Conservation (phyloP, 2,888 invertebrate species). For the Erebia aethiops region DNA sequence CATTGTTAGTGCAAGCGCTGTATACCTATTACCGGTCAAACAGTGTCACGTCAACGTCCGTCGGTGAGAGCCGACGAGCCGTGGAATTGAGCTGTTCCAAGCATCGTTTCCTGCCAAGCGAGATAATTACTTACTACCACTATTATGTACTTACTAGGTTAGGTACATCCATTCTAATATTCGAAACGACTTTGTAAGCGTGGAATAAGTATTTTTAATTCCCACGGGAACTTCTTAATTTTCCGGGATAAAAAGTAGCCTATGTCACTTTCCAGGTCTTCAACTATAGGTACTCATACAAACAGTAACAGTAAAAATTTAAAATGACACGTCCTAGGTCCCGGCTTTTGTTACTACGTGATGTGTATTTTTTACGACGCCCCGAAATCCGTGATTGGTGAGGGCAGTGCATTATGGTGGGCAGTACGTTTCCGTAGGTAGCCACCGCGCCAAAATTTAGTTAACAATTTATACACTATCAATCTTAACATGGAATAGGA, state of each 20-base stretch:
- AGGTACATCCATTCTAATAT: not conserved
- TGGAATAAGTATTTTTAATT: too few species aligned
- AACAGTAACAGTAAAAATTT: slow-evolving; percentile 12
- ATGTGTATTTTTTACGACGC: slow-evolving; percentile 11
- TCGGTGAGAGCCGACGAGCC: not conserved
- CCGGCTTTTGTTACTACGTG: not conserved
- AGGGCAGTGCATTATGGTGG: too few species aligned
- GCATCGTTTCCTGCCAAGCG: not conserved
- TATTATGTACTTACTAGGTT: not conserved
- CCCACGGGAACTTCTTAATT: too few species aligned
- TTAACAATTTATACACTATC: too few species aligned
- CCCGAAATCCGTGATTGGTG: not conserved
- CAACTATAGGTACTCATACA: too few species aligned
- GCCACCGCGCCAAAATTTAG: too few species aligned
- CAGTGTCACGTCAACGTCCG: not conserved
- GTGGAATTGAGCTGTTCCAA: slow-evolving; percentile 3
- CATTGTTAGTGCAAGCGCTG: not conserved
- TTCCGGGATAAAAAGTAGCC: too few species aligned
- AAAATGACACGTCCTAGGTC: not conserved
- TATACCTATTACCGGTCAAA: not conserved
- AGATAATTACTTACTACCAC: not conserved
- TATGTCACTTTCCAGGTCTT: too few species aligned
- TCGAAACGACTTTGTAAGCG: not conserved
- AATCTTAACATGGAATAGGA: too few species aligned
- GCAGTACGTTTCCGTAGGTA: too few species aligned